These are phyloP conservation scores for Andrena flavipes DNA, from an alignment of 2,888 invertebrate species.

Conservation along the genomic window DNA sequence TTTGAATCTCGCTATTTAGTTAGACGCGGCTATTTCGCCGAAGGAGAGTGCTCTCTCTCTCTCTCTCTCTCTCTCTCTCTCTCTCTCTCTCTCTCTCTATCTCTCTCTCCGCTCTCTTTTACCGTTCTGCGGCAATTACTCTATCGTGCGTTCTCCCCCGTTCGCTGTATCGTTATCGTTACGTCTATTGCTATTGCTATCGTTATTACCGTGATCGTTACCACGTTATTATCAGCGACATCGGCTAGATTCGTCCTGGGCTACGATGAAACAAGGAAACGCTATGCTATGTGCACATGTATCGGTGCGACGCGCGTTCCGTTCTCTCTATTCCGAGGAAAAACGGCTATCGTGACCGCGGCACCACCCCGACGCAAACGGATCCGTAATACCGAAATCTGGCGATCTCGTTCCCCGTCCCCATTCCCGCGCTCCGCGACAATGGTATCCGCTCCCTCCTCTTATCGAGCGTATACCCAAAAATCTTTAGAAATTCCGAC, in stretches of 20 bases:
- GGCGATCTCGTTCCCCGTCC: conserved; percentile 29
- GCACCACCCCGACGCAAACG: neutral
- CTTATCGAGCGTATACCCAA: conserved; percentile 70
- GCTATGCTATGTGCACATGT: conserved; percentile 3
- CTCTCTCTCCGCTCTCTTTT: too few relatives aligned
- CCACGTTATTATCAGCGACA: conserved; percentile 49
- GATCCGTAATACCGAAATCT: conserved; percentile 18
- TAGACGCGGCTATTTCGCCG: neutral
- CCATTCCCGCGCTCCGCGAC: too few relatives aligned
- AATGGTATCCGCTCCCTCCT: conserved; percentile 2
- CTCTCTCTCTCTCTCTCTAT: too few relatives aligned
- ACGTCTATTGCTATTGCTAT: conserved; percentile 55
- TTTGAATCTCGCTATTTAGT: neutral
- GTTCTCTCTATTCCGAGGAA: neutral
- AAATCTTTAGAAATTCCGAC: conserved; percentile 76
- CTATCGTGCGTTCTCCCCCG: conserved; percentile 28
- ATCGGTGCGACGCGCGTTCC: conserved; percentile 7
- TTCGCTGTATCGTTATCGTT: conserved; percentile 26
- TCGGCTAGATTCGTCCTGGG: conserved; percentile 23
- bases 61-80: too few relatives aligned
- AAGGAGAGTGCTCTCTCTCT: neutral
- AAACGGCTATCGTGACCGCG: conserved; percentile 2
- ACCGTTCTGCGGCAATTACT: conserved; percentile 1
- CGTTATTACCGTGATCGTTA: conserved; percentile 43
- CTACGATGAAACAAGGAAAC: conserved; percentile 55